phyloP scores from a whole-genome alignment of 2,113 vertebrate genomes.

The Hippocampus comes region DNA sequence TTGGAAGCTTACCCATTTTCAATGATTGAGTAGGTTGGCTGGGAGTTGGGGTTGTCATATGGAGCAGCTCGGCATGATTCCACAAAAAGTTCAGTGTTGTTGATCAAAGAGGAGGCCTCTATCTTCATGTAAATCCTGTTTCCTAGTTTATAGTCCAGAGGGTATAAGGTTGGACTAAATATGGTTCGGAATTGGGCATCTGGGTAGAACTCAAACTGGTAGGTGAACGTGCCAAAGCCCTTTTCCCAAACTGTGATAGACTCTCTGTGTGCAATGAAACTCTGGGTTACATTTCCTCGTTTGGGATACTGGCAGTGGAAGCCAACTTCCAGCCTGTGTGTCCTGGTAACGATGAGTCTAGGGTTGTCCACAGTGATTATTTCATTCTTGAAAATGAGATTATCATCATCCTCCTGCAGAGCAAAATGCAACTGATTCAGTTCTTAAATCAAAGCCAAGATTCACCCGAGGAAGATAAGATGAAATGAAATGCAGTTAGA shows the following conservation, averaged over 20 bases:
- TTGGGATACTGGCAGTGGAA: constrained; percentile 72
- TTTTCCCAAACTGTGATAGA: constrained; percentile 53
- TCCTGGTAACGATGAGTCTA: constrained; percentile 55
- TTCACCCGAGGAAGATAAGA: neutral
- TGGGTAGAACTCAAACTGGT: constrained; percentile 67
- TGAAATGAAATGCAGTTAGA: neutral
- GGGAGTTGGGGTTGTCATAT: constrained; percentile 61
- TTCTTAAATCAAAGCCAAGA: neutral
- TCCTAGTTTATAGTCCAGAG: constrained; percentile 49
- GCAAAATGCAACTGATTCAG: neutral
- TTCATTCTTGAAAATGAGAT: constrained; percentile 68
- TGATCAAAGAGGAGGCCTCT: constrained; percentile 43
- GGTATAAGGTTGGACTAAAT: constrained; percentile 44
- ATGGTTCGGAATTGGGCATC: constrained; percentile 20
- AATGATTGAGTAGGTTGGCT: constrained; percentile 63
- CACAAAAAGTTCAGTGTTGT: constrained; percentile 67
- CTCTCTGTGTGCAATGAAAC: constrained; percentile 49
- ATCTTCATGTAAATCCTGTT: constrained; percentile 64
- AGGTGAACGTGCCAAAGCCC: constrained; percentile 69
- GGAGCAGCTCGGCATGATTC: constrained; percentile 70
- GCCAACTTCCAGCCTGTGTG: constrained; percentile 51
- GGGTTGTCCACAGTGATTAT: constrained; percentile 39
- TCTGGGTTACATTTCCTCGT: constrained; percentile 43
- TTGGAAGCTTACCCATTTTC: constrained; percentile 57
- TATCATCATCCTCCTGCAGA: constrained; percentile 56